A percentile compares a stretch with the other conserved stretches of the same genome.
These are phyloP conservation scores for Anoncus sp. DNA, from an alignment of 2,888 invertebrate species.

Conservation along the genomic window DNA sequence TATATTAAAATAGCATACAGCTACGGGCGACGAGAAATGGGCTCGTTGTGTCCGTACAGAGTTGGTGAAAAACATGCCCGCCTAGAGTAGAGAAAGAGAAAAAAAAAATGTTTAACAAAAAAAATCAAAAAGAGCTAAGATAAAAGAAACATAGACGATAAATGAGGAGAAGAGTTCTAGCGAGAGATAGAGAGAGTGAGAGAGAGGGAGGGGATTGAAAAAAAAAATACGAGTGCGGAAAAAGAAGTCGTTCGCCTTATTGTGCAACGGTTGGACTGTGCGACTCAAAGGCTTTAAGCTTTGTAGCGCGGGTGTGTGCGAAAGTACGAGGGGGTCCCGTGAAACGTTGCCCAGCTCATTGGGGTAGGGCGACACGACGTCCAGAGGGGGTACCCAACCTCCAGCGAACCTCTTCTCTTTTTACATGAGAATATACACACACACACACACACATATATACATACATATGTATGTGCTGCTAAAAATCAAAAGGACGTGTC, in stretches of 20 bases:
- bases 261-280: conserved; percentile 80
- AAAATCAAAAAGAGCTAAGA: conserved; percentile 51
- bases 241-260: conserved; percentile 82
- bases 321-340: conserved; percentile 63
- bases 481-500: conserved; percentile 4
- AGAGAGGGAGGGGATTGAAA: conserved; percentile 35
- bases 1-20: conserved; percentile 40
- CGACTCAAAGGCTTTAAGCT: conserved; percentile 82
- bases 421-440: conserved; percentile 3
- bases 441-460: too few species aligned
- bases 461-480: conserved; percentile 8
- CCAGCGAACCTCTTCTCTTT: conserved; percentile 43
- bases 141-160: conserved; percentile 28
- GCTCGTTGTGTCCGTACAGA: conserved; percentile 48
- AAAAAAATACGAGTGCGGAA: conserved; percentile 63
- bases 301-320: conserved; percentile 73
- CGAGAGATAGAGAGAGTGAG: not conserved
- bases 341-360: conserved; percentile 56
- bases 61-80: conserved; percentile 50
- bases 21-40: conserved; percentile 42
- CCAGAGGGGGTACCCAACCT: conserved; percentile 65
- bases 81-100: conserved; percentile 59
- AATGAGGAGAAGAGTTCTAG: conserved; percentile 1
- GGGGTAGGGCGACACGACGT: conserved; percentile 49
- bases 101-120: conserved; percentile 69